Base-by-base conservation (phyloP, 2,113 vertebrate genomes). In the Oceanites oceanicus region DNA sequence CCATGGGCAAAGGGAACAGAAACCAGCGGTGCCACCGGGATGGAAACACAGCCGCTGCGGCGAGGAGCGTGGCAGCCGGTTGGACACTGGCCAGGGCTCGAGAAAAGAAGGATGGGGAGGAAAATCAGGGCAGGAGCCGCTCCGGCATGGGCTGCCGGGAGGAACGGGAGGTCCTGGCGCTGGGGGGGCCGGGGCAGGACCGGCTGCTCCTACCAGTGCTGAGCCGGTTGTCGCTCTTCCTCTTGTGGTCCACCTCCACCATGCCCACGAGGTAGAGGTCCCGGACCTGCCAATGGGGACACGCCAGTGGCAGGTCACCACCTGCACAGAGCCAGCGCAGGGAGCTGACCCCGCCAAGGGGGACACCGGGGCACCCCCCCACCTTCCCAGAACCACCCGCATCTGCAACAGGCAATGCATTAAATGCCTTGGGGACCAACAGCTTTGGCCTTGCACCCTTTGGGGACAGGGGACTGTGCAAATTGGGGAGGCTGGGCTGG, bases 231-330 rank as follows among this genome's bases (percentile, higher is more conserved):
- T 96, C 95, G 4, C 40, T 98, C 5, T 20, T 91, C 86, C 68
- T 95, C 53, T 73, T 96, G 67, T 66, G 95, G 30, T 66, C 94
- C 67, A 98, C 97, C 71, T 96, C 96, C 68, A 94, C 92, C 70
- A 23, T 84, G 71, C 98, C 97, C 32, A 94, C 36, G 0, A 99
- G 96, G 23, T 99, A 99, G 9, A 99, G 98, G 70, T 99, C 98
- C 74, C 59, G 97, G 29, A 98, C 98, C 98, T 98, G 92, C 68
- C n/a, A 10, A 30, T 3, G 42, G 74, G 52, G 36, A 89, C 58
- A 74, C 1, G 2, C 6, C 3, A 6, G 47, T 44, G 40, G n/a
- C 23, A 20, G 11, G 56, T 92, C 56, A 78, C 56, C n/a, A 13
- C 49, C 36, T 34, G 34, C 34, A 40, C 42, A 56, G 66, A 80